A percentile compares a stretch with the other conserved stretches of the same genome.
phyloP scores from a whole-genome alignment of 2,113 vertebrate genomes.

The Equus quagga region DNA sequence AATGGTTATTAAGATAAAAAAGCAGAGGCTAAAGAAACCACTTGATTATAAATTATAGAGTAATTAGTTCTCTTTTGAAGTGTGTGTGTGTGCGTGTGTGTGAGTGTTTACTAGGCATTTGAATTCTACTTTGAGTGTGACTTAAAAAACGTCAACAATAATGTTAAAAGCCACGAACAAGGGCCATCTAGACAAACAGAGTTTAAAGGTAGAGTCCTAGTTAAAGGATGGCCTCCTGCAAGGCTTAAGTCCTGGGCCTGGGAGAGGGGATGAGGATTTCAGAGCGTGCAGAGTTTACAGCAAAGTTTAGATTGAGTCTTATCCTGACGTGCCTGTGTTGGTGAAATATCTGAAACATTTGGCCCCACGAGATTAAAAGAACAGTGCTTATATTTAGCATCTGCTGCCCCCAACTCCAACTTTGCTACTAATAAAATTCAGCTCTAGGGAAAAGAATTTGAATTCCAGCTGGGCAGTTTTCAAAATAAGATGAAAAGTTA shows the following conservation, averaged over 20 bases:
- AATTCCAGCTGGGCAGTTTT: conserved; percentile 94
- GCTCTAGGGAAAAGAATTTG: conserved; percentile 93
- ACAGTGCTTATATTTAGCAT: conserved; percentile 89
- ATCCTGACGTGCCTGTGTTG: conserved; percentile 83
- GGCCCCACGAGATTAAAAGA: conserved; percentile 86
- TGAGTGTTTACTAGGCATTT: conserved; percentile 73
- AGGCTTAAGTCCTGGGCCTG: conserved; percentile 75
- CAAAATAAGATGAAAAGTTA: conserved; percentile 94
- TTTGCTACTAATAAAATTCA: conserved; percentile 92
- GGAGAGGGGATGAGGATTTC: conserved; percentile 76
- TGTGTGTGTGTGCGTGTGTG: not conserved
- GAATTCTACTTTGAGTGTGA: conserved; percentile 73
- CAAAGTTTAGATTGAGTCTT: conserved; percentile 89
- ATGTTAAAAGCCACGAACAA: conserved; percentile 66
- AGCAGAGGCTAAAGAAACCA: conserved; percentile 82
- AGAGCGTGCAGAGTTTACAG: conserved; percentile 80
- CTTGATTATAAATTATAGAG: conserved; percentile 86
- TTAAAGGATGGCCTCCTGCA: conserved; percentile 51
- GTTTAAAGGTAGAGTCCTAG: conserved; percentile 65
- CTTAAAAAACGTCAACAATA: conserved; percentile 74
- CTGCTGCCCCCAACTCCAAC: conserved; percentile 88
- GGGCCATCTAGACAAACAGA: not conserved
- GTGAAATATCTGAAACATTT: conserved; percentile 85
- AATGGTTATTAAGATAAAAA: conserved; percentile 86
- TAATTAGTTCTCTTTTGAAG: conserved; percentile 83